Evolutionary conservation across 2,113 vertebrate species (phyloP), one percentile per base, ranked within the genome.

Genomic region (Thalassarche chlororhynchos): DNA sequence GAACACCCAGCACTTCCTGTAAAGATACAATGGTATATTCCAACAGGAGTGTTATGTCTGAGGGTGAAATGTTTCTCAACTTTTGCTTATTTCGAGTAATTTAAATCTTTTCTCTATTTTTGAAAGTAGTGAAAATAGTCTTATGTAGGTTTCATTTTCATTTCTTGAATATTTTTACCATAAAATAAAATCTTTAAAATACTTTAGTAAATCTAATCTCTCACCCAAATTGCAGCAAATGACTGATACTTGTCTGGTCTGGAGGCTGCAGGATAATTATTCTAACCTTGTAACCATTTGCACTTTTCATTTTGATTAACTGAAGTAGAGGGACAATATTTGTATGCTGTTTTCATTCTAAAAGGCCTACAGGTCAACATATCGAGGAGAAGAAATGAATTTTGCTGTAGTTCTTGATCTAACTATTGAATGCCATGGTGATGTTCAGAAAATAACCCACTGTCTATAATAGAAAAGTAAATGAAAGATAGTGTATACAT

Each of bases 301-400:
- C 40, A 94, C 64, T 94, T 96, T 87, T 92, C 84, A 93, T 29
- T 96, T 97, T 92, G 91, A 90, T 95, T 40, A 29, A 88, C 74
- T 85, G 74, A 58, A 92, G 32, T 21, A 68, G 69, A 49, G 65
- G 17, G 80, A 61, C 19, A 81, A 65, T 90, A 96, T 97, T 96
- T 90, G 54, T 87, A 89, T 51, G 34, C 26, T 68, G 36, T 71
- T 90, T 90, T 80, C 62, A 42, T 88, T 96, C 52, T 74, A 54
- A 94, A 94, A 95, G 69, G 42, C 47, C 77, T 70, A n/a, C 42
- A n/a, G 36, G 64, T 94, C 78, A 95, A 88, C 78, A 94, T 87
- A 87, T 66, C 29, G 55, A 96, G 55, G 49, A 84, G 51, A 81
- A 28, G 10, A 44, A 84, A 83, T 93, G 2, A 86, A 31, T 96